Evolutionary conservation across 2,797 vertebrate genomes (phyloP).

Genomic region (Peromyscus aztecus): DNA sequence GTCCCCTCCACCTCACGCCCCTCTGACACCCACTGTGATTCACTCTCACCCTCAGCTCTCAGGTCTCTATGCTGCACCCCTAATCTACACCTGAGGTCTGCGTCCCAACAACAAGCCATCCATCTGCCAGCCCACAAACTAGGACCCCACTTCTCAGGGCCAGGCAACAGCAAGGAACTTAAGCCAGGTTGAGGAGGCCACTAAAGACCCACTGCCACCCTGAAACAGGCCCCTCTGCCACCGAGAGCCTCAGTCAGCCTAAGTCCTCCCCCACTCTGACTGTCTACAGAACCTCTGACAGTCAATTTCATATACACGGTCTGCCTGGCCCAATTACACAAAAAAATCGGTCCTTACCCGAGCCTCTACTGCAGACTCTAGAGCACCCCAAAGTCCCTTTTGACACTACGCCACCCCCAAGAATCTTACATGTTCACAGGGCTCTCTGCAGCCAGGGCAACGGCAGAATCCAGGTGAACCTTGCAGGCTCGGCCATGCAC

Average conservation of each 20-base stretch:
- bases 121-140: background rate
- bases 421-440: slow-evolving; percentile 95
- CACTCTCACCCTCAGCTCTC: background rate
- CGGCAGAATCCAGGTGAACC: slow-evolving; percentile 96
- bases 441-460: slow-evolving; percentile 96
- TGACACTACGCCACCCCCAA: background rate
- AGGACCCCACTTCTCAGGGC: background rate
- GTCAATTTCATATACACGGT: background rate
- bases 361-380: background rate
- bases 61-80: background rate
- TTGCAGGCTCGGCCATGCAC: slow-evolving; percentile 98
- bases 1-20: background rate
- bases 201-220: background rate
- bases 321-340: background rate
- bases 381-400: background rate
- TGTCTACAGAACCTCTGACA: background rate
- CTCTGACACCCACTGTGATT: background rate
- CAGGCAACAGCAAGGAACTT: background rate
- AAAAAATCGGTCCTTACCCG: background rate
- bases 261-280: accelerated
- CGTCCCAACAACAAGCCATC: background rate
- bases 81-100: background rate
- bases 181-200: background rate
- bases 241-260: background rate
- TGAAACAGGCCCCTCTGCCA: background rate